These are phyloP conservation scores for Eulemur macaco DNA, from an alignment of 2,113 vertebrate genomes.

Conservation along the genomic window DNA sequence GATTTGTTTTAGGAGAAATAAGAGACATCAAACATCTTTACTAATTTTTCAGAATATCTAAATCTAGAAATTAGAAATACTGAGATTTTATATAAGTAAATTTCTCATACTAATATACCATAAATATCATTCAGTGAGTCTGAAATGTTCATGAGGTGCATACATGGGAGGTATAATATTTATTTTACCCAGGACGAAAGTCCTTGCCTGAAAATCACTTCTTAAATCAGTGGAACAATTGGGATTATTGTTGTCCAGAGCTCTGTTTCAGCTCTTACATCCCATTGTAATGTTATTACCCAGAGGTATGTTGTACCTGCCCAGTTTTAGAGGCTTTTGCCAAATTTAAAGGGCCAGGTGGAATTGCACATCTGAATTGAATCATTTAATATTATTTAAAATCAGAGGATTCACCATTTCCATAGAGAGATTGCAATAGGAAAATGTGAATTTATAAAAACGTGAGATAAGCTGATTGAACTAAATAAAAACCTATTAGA, in stretches of 20 bases:
- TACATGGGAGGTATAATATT: background rate
- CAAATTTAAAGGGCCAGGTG: background rate
- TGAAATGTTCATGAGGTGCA: background rate
- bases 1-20: constrained; percentile 6
- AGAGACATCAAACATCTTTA: background rate
- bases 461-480: background rate
- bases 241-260: background rate
- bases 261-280: background rate
- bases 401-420: background rate
- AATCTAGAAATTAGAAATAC: background rate
- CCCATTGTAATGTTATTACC: background rate
- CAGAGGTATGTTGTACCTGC: background rate
- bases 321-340: constrained; percentile 4
- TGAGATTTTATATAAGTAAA: background rate
- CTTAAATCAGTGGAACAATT: background rate
- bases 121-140: constrained; percentile 3
- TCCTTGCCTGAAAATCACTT: background rate
- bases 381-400: constrained; percentile 40
- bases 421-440: background rate
- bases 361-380: background rate
- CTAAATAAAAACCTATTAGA: background rate
- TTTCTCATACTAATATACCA: background rate
- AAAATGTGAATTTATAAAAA: constrained; percentile 29
- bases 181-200: constrained; percentile 21
- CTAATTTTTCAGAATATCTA: background rate